These are phyloP conservation scores for Dicranocentrus wangi DNA, from an alignment of 2,888 invertebrate species.

Conservation along the genomic window DNA sequence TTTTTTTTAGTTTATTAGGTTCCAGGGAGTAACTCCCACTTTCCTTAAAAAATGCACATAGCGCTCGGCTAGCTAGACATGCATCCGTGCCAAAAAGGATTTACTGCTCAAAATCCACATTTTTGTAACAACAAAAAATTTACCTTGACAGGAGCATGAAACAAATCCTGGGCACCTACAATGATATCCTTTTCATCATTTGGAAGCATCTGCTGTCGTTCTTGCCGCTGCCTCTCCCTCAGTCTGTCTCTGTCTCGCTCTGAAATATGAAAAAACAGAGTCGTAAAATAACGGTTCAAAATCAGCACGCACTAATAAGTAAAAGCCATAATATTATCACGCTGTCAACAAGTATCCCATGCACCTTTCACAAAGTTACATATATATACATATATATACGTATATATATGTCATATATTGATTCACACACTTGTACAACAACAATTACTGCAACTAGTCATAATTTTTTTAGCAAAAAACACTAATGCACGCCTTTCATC, in stretches of 20 bases:
- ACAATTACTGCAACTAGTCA: too few relatives aligned
- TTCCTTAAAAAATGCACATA: too few relatives aligned
- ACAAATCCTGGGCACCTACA: slow-evolving; percentile 72
- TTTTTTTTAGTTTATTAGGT: too few relatives aligned
- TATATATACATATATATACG: too few relatives aligned
- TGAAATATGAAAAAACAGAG: slow-evolving; percentile 38
- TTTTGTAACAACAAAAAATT: slow-evolving; percentile 16
- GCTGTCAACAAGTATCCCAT: background rate
- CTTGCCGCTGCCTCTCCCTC: slow-evolving; percentile 72
- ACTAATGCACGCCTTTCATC: too few relatives aligned
- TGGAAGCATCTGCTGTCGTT: slow-evolving; percentile 73
- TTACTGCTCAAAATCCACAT: too few relatives aligned
- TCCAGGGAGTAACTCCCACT: too few relatives aligned
- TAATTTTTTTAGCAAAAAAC: too few relatives aligned
- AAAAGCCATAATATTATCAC: background rate
- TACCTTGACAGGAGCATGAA: slow-evolving; percentile 73
- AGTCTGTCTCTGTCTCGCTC: slow-evolving; percentile 73
- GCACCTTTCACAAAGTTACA: slow-evolving; percentile 4
- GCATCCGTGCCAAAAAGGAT: too few relatives aligned
- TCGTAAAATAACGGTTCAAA: background rate
- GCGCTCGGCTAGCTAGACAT: too few relatives aligned
- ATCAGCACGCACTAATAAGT: background rate
- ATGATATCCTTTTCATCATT: slow-evolving; percentile 72
- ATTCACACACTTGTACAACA: too few relatives aligned
- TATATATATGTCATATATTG: too few relatives aligned